Evolutionary conservation across 2,888 invertebrate genomes (phyloP), one percentile per base, ranked within the genome.

Genomic region (Drosophila neutralis): DNA sequence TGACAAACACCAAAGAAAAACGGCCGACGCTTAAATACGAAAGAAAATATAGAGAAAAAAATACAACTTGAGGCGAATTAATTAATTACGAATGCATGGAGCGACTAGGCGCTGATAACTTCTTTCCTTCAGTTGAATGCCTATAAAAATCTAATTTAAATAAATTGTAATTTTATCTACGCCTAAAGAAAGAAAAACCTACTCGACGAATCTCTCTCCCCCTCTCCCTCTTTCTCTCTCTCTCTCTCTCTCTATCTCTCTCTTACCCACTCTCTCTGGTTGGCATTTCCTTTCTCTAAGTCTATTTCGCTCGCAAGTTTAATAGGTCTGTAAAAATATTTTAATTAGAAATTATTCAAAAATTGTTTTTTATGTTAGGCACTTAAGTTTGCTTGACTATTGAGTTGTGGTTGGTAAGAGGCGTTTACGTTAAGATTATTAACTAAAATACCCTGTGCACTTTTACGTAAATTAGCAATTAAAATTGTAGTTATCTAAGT

Each of bases 71-170:
- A 71, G 73, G 81, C 81, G 80, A 90, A 90, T 91, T 90, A 91
- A 91, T 91, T 91, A 91, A 91, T 91, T 91, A 91, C 79, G 78
- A 89, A 91, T 91, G 86, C 91, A 91, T 83, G 69, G 70, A 73
- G 54, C 51, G 73, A 66, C 68, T 66, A 48, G 49, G 51, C 65
- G 68, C 65, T 74, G 66, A 66, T 77, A 79, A 58, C 66, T 79
- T 60, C 56, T 61, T 65, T 67, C 53, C 77, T 69, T 73, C 89
- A 80, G 85, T 82, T 87, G 78, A 84, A 87, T 74, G 76, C 73
- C 77, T 73, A 71, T 81, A 79, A 83, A 89, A 82, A 73, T 73
- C 62, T 70, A 84, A 84, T 87, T 84, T 89, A 85, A 86, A 82
- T 86, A 73, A 87, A 87, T 89, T 80, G 69, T 82, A 80, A 76